phyloP scores from a whole-genome alignment of 2,113 vertebrate species.

The Hucho hucho region DNA sequence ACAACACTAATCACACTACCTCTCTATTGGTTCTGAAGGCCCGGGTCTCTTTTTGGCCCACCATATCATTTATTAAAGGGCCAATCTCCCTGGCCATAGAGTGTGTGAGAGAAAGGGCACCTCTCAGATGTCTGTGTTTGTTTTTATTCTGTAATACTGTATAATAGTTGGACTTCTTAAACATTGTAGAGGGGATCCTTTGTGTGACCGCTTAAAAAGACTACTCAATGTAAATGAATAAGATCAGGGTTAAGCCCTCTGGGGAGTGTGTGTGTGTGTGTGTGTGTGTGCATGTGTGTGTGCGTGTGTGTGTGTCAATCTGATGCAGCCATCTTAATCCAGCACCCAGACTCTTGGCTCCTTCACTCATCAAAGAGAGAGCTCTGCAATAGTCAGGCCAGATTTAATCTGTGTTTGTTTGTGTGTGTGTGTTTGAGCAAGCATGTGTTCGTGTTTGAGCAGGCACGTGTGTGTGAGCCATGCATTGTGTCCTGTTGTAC shows the following conservation, averaged over 20 bases:
- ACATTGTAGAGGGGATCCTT: slow-evolving; percentile 62
- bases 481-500: too few relatives aligned
- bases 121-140: slow-evolving; percentile 64
- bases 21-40: too few relatives aligned
- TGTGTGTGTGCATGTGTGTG: slow-evolving; percentile 15
- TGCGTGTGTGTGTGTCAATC: slow-evolving; percentile 3
- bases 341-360: slow-evolving; percentile 72
- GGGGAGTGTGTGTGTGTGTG: slow-evolving; percentile 3
- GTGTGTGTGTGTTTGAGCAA: slow-evolving; percentile 2
- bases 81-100: too few relatives aligned
- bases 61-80: too few relatives aligned
- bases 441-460: slow-evolving; percentile 35
- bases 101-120: slow-evolving; percentile 37
- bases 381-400: slow-evolving; percentile 58
- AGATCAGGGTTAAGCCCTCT: slow-evolving; percentile 51
- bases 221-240: slow-evolving; percentile 70
- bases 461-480: slow-evolving; percentile 16
- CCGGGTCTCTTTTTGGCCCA: too few relatives aligned
- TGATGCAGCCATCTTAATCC: slow-evolving; percentile 57
- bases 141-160: slow-evolving; percentile 61
- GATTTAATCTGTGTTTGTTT: slow-evolving; percentile 60
- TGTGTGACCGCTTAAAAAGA: slow-evolving; percentile 51
- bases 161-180: slow-evolving; percentile 57
- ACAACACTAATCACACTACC: slow-evolving; percentile 43
- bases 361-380: slow-evolving; percentile 72